A percentile compares a stretch with the other conserved stretches of the same genome.
Evolutionary conservation across 1,140 invertebrate species (phyloP).

Genomic region (Gonatopus flavifemur): DNA sequence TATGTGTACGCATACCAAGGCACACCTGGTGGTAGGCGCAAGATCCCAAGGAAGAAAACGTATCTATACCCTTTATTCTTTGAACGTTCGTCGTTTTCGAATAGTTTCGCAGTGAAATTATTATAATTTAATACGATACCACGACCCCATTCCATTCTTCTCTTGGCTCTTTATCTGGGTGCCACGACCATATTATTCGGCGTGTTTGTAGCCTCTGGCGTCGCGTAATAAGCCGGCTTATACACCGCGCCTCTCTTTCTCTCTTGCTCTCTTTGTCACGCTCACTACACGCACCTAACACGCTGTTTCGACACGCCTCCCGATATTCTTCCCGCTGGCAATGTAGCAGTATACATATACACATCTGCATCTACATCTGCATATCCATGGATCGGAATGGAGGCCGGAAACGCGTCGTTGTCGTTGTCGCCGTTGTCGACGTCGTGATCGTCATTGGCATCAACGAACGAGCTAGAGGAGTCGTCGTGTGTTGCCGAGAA

Average conservation of each 20-base stretch:
- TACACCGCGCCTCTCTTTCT: slow-evolving; percentile 23
- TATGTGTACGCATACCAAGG: neutral
- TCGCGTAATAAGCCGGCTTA: slow-evolving; percentile 40
- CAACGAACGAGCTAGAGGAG: slow-evolving; percentile 17
- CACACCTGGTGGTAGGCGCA: neutral
- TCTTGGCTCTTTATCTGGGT: slow-evolving; percentile 8
- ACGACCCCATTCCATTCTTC: slow-evolving; percentile 15
- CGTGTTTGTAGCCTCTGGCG: slow-evolving; percentile 40
- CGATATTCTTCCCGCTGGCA: slow-evolving; percentile 33
- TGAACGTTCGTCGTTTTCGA: slow-evolving; percentile 22
- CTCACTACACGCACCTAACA: slow-evolving; percentile 32
- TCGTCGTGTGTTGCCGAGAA: too few species aligned
- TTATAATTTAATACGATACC: slow-evolving; percentile 50
- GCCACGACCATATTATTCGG: slow-evolving; percentile 41
- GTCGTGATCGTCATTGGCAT: slow-evolving; percentile 16
- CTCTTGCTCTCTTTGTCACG: slow-evolving; percentile 25
- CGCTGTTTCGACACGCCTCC: slow-evolving; percentile 33
- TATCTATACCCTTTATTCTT: neutral
- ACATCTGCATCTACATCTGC: too few species aligned
- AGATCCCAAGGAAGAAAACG: neutral
- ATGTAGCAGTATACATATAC: slow-evolving; percentile 10
- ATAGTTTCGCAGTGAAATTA: slow-evolving; percentile 41
- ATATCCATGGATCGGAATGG: slow-evolving; percentile 2
- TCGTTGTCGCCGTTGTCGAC: slow-evolving; percentile 5
- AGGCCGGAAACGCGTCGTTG: slow-evolving; percentile 30